phyloP scores from a whole-genome alignment of 2,113 vertebrate species.

The Ailurus styani region DNA sequence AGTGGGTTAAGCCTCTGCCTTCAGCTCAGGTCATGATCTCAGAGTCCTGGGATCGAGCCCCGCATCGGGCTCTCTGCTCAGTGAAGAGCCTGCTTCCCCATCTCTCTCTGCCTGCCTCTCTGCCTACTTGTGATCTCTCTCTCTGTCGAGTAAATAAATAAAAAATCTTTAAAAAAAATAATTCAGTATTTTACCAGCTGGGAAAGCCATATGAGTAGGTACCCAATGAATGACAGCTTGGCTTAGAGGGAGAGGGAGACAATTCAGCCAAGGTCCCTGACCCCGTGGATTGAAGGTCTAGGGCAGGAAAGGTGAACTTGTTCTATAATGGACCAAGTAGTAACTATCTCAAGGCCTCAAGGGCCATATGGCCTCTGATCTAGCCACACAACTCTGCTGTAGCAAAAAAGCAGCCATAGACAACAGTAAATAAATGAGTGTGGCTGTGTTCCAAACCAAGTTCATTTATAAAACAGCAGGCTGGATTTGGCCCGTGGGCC shows the following conservation, averaged over 20 bases:
- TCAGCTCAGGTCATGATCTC: too few species aligned
- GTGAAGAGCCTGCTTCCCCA: too few species aligned
- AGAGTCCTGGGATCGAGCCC: too few species aligned
- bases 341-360: background rate
- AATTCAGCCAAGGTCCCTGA: background rate
- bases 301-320: background rate
- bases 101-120: too few species aligned
- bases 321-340: background rate
- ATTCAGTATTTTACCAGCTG: background rate
- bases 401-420: background rate
- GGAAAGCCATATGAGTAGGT: background rate
- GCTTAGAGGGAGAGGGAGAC: background rate
- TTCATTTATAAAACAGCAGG: background rate
- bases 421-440: background rate
- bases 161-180: too few species aligned
- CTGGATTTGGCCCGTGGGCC: background rate
- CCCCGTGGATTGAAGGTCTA: background rate
- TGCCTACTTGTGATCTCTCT: too few species aligned
- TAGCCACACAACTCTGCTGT: background rate
- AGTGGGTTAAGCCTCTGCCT: too few species aligned
- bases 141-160: too few species aligned
- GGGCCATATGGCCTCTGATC: background rate
- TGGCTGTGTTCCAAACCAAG: background rate
- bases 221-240: background rate
- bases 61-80: too few species aligned